A percentile compares a stretch with the other conserved stretches of the same genome.
Evolutionary conservation across 2,113 vertebrate genomes (phyloP).

Genomic region (Phalacrocorax brasilianus): DNA sequence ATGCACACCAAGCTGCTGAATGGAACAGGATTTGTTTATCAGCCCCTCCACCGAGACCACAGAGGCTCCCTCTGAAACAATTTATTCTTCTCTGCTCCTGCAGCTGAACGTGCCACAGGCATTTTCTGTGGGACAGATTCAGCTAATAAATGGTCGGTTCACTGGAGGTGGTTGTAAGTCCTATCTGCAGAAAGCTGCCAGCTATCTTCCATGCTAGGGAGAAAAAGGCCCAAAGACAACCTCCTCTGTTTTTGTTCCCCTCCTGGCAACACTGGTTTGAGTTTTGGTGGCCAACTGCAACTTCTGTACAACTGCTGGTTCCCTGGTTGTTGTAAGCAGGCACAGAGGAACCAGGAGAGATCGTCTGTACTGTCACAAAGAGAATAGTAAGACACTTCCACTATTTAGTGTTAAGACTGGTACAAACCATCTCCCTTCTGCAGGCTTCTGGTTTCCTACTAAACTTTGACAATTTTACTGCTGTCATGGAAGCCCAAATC

Average conservation of each 20-base stretch:
- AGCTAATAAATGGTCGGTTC: background rate
- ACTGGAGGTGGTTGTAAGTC: background rate
- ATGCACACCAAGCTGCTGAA: slow-evolving; percentile 38
- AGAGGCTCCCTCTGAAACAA: slow-evolving; percentile 21
- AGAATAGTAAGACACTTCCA: background rate
- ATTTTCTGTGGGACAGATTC: background rate
- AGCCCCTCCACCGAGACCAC: background rate
- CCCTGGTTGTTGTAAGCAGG: background rate
- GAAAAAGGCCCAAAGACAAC: background rate
- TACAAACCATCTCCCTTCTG: background rate
- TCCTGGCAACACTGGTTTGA: background rate
- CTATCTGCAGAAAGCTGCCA: background rate
- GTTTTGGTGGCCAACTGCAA: background rate
- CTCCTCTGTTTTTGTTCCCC: background rate
- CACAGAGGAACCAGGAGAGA: background rate
- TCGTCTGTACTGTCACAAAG: background rate
- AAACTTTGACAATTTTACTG: background rate
- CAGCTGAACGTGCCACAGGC: background rate
- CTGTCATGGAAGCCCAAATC: background rate
- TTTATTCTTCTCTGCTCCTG: slow-evolving; percentile 17
- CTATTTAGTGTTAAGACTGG: background rate
- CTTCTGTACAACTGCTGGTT: background rate
- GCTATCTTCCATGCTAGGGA: background rate
- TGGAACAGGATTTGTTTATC: slow-evolving; percentile 38
- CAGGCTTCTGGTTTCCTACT: background rate